Base-by-base conservation (phyloP, 2,888 invertebrate genomes). In the Tethea ocularis region DNA sequence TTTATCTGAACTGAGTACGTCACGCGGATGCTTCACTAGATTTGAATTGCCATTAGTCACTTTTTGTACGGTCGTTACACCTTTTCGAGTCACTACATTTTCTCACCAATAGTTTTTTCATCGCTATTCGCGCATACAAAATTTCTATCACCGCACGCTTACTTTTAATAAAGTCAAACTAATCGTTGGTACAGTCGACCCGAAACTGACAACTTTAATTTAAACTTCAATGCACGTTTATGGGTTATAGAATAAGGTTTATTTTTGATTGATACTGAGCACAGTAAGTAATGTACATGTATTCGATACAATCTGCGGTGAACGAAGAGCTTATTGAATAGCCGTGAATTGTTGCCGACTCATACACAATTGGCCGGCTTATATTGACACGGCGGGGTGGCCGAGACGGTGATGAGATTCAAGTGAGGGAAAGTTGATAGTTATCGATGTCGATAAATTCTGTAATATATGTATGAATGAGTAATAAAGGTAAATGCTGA, bases 321-420 rank as follows among this genome's bases (percentile, higher is more conserved):
- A 86, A 80, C 78, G 78, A 76, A 79, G 82, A 80, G 80, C 77
- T 88, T 89, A 91, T 89, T 89, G 89, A 89, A 89, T 88, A 89
- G 86, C 83, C 77, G 81, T 82, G 83, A 86, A 88, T 84, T 83
- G 84, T 83, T 83, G 85, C 79, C 81, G 83, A 87, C 81, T 87
- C 87, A 86, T 85, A 84, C 81, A 88, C 89, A 90, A 89, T 89
- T 89, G 87, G 85, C 82, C 77, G 81, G 82, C 77, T 84, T 83
- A 84, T 87, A 88, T 84, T 82, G 86, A 86, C 89, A 78, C 90
- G 84, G 82, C 89, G 86, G 90, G 91, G 89, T 81, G 82, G 84
- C 88, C 75, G 54, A 57, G 63, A 61, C 77, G 84, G 86, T 79
- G 84, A 75, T 77, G 86, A 72, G 63, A 62, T 62, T 64, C 55